Evolutionary conservation across 2,888 invertebrate species (phyloP), one percentile per base, ranked within the genome.

Genomic region (Megalurothrips usitatus): DNA sequence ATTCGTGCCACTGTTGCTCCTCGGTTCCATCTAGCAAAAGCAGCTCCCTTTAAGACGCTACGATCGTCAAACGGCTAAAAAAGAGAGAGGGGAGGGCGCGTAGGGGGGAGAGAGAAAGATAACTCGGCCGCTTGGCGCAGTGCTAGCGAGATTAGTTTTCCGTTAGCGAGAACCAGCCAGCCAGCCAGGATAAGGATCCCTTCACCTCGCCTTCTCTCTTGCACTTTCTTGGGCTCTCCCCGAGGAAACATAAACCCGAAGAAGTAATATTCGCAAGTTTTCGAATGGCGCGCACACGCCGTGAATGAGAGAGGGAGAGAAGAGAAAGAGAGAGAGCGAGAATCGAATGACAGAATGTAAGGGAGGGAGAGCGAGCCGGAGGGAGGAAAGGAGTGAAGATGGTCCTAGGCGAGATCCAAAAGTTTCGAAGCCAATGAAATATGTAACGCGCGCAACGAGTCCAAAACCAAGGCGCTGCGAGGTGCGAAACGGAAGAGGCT

Each of bases 211-310:
- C 19, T 19, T 58, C 14, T 58, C 58, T 58, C 58, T 58, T 17
- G 17, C 58, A 14, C 58, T 58, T 19, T 58, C 58, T 58, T 19
- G 17, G 19, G 23, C 68, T 75, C 68, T 75, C 26, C 23, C 68
- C 68, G 26, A 75, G 68, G 68, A 26, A 6, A 12, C 68, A 75
- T 75, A 75, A 75, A 75, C 11, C 23, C 68, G 23, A 26, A 12
- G 23, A 75, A 75, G 68, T 75, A 75, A 75, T 75, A 75, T 75
- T 23, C 68, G 68, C 68, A 75, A 75, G 68, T 75, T 75, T 75
- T 75, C 68, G 23, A 26, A 75, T 75, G 68, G 68, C 68, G 68
- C 68, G 26, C 68, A 26, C 23, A 58, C 58, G 58, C 58, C 19
- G 58, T 58, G 58, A 17, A 4, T 17, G 19, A 19, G 58, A 58